Percentiles rank a stretch among this genome's conserved stretches.
These are phyloP conservation scores for Agrypnus murinus DNA, from an alignment of 2,888 invertebrate genomes.

Conservation along the genomic window DNA sequence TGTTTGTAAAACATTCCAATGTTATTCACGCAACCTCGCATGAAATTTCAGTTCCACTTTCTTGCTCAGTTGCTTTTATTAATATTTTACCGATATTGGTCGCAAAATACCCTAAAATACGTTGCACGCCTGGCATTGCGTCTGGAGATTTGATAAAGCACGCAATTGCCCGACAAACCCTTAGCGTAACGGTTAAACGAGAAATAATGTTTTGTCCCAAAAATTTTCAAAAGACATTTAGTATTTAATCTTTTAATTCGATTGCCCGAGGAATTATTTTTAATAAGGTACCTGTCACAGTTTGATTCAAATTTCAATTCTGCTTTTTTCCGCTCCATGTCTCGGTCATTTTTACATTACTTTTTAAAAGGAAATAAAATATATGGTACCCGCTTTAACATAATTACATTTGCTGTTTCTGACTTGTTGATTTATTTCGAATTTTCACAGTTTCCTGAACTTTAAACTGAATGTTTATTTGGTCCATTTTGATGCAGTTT, in stretches of 20 bases:
- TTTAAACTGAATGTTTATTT: slow-evolving; percentile 1
- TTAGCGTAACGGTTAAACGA: slow-evolving; percentile 14
- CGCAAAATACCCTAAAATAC: slow-evolving; percentile 28
- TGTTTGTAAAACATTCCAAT: no score
- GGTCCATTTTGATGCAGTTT: slow-evolving; percentile 7
- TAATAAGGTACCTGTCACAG: neutral
- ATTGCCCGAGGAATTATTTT: slow-evolving; percentile 5
- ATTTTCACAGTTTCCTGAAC: slow-evolving; percentile 1
- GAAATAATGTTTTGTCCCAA: slow-evolving; percentile 10
- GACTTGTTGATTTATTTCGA: slow-evolving; percentile 4
- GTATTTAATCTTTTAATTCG: slow-evolving; percentile 14
- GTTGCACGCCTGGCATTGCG: slow-evolving; percentile 20
- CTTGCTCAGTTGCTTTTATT: slow-evolving; percentile 17
- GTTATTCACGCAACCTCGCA: slow-evolving; percentile 14
- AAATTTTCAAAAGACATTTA: slow-evolving; percentile 5
- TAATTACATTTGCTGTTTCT: slow-evolving; percentile 4
- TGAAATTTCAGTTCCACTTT: slow-evolving; percentile 22
- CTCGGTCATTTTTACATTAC: neutral
- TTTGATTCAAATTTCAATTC: neutral
- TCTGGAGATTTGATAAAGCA: slow-evolving; percentile 26
- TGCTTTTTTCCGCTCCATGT: neutral
- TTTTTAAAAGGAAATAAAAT: neutral
- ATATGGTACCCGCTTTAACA: slow-evolving; percentile 2
- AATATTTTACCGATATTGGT: slow-evolving; percentile 31
- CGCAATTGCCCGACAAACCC: slow-evolving; percentile 28